Conservation (phyloP, 2,113 vertebrate species). For the Hyperopisus bebe region DNA sequence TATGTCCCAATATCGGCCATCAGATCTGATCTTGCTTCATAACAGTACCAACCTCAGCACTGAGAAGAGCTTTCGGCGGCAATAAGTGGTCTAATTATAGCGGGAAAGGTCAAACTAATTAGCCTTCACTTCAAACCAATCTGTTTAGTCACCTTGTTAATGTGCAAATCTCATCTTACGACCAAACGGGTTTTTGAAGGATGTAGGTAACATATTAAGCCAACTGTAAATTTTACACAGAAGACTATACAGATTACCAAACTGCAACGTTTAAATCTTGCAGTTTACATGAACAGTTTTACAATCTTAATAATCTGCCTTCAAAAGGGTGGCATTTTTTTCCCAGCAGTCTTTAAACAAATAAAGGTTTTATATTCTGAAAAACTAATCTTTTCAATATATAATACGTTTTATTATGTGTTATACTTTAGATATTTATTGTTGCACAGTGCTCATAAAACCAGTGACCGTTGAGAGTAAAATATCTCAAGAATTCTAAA, state of each 20-base stretch:
- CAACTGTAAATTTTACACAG: not conserved
- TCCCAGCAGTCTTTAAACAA: not conserved
- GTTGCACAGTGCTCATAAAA: not conserved
- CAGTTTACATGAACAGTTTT: not conserved
- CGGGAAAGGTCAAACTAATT: conserved; percentile 71
- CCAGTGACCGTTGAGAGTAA: not conserved
- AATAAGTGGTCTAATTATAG: conserved; percentile 53
- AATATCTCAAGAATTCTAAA: not conserved
- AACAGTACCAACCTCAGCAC: conserved; percentile 37
- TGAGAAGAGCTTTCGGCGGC: conserved; percentile 38
- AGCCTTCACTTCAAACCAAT: conserved; percentile 55
- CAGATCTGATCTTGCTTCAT: conserved; percentile 46
- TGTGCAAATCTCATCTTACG: conserved; percentile 22
- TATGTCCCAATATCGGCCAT: conserved; percentile 7
- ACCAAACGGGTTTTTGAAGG: conserved; percentile 46
- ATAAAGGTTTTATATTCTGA: not conserved
- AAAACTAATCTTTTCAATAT: not conserved
- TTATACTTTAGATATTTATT: not conserved
- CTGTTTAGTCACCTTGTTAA: conserved; percentile 37
- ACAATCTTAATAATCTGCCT: not conserved
- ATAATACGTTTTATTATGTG: not conserved
- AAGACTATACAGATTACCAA: not conserved
- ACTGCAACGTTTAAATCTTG: not conserved
- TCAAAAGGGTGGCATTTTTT: not conserved
- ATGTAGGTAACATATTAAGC: not conserved